These are phyloP conservation scores for Pagetopsis macropterus DNA, from an alignment of 2,797 vertebrate species.

Conservation along the genomic window DNA sequence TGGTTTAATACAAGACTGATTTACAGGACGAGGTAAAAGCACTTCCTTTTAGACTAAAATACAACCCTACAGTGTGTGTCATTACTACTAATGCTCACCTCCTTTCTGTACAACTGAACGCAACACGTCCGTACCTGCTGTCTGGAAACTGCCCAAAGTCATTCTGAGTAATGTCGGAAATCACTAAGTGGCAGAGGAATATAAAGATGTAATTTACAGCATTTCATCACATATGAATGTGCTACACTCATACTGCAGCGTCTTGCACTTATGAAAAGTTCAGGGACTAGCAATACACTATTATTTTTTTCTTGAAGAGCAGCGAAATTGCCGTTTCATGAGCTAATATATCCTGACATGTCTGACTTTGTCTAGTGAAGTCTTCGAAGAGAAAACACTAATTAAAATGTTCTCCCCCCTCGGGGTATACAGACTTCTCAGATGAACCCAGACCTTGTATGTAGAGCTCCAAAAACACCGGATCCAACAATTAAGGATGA, in stretches of 20 bases:
- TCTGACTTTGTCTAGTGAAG: neutral
- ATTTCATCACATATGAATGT: conserved; percentile 19
- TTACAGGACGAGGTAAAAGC: conserved; percentile 27
- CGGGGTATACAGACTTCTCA: no score
- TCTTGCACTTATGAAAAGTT: neutral
- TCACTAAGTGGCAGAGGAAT: neutral
- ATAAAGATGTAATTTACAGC: conserved; percentile 24
- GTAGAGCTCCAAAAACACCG: neutral
- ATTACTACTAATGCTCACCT: conserved; percentile 26
- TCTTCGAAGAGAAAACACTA: no score
- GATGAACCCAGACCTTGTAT: neutral
- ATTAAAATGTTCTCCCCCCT: no score
- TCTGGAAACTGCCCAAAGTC: conserved; percentile 23
- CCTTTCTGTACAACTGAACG: conserved; percentile 12
- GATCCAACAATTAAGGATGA: neutral
- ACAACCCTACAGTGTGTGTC: conserved; percentile 6
- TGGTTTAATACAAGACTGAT: conserved; percentile 38
- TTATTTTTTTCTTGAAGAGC: neutral
- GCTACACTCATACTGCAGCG: neutral
- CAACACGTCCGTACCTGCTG: conserved; percentile 28
- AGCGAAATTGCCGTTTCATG: neutral
- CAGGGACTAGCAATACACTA: neutral
- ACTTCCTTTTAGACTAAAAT: conserved; percentile 7
- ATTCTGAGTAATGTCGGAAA: conserved; percentile 14
- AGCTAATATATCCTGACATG: neutral